Percentiles rank a stretch among this genome's conserved stretches.
Evolutionary conservation across 2,888 invertebrate species (phyloP).

Genomic region (Myopa testacea): DNA sequence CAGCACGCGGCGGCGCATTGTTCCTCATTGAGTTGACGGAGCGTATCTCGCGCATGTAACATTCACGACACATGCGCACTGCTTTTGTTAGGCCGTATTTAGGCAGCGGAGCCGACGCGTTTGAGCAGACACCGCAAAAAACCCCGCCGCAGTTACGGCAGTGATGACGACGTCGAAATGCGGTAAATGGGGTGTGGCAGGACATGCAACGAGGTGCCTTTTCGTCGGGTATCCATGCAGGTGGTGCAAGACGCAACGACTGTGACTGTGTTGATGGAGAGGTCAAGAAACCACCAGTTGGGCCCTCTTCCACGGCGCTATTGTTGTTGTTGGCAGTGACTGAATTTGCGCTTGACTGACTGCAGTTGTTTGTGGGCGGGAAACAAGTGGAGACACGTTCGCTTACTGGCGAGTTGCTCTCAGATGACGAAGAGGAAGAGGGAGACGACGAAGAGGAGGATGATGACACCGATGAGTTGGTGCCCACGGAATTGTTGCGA

Average conservation of each 20-base stretch:
- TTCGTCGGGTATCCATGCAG: conserved; percentile 96
- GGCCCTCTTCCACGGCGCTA: neutral
- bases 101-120: conserved; percentile 91
- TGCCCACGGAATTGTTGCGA: conserved; percentile 61
- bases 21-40: conserved; percentile 24
- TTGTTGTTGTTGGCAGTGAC: conserved; percentile 43
- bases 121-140: conserved; percentile 94
- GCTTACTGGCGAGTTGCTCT: conserved; percentile 65
- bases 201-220: conserved; percentile 93
- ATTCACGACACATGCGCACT: conserved; percentile 85
- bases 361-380: neutral
- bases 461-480: conserved; percentile 55
- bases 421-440: conserved; percentile 60
- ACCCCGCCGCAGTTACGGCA: conserved; percentile 96
- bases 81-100: conserved; percentile 93
- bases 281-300: conserved; percentile 32
- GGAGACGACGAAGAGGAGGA: conserved; percentile 56
- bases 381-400: conserved; percentile 52
- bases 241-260: conserved; percentile 70
- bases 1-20: conserved; percentile 27
- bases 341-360: conserved; percentile 6
- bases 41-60: conserved; percentile 61
- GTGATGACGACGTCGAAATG: conserved; percentile 94
- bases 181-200: conserved; percentile 92
- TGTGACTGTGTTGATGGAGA: conserved; percentile 7